Conservation (phyloP, 2,888 invertebrate genomes). For the Tachina grossa region DNA sequence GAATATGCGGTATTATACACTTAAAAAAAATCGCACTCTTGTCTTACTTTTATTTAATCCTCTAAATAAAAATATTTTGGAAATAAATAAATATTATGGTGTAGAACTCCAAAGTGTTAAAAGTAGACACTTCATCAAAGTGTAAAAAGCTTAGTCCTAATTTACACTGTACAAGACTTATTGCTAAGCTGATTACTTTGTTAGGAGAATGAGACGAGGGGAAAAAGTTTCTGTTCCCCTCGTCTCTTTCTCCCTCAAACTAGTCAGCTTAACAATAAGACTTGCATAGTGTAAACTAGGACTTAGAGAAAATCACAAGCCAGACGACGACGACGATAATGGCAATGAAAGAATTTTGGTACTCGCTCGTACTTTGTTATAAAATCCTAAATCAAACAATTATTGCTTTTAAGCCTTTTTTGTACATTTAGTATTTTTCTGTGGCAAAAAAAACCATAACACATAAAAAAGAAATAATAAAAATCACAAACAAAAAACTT, state of each 20-base stretch:
- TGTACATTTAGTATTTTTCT: not conserved
- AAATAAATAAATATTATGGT: conserved; percentile 26
- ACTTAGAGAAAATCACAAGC: not conserved
- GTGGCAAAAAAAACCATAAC: not conserved
- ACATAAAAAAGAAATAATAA: not conserved
- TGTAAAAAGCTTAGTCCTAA: conserved; percentile 7
- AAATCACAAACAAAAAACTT: not conserved
- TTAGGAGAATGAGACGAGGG: no score
- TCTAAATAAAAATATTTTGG: not conserved
- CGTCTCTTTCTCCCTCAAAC: no score
- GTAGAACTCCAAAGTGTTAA: conserved; percentile 11
- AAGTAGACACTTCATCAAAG: conserved; percentile 3
- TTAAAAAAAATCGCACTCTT: no score
- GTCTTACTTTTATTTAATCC: not conserved
- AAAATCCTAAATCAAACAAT: conserved; percentile 25
- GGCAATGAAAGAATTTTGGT: conserved; percentile 7
- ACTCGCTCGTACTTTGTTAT: not conserved
- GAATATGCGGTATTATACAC: no score
- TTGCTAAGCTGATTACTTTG: no score
- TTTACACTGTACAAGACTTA: no score
- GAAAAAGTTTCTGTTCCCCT: no score
- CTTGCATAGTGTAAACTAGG: no score
- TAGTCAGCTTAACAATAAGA: no score
- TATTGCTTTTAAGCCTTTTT: not conserved
- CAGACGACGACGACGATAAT: conserved; percentile 21